Evolutionary conservation across 2,797 vertebrate species (phyloP), one percentile per base, ranked within the genome.

Genomic region (Glyptemys insculpta): DNA sequence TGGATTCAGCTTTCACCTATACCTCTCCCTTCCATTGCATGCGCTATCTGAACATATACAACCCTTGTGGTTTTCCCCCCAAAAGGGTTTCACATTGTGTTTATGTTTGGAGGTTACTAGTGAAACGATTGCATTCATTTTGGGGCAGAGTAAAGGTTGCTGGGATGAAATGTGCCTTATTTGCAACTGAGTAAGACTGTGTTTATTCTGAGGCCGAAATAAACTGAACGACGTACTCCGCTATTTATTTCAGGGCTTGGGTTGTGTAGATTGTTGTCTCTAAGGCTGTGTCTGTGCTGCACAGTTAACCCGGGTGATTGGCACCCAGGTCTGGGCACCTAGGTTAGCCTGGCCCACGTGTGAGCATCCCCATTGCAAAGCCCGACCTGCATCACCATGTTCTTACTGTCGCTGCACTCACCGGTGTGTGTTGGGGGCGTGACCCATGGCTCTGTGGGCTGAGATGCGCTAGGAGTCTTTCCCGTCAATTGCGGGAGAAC

Each of bases 181-280:
- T 5, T 19, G 80, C 59, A 31, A 57, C 1, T 1, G 0, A 2
- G 23, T 85, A 21, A 19, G 44, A 88, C 6, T 0, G 0, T 6
- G 31, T 79, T 62, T 6, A 47, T 87, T 88, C 47, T 74, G 44
- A 27, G 54, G 10, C 34, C 12, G 80, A 79, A n/a, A 76, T 29
- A 29, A 25, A 76, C 27, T 25, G 56, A 80, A 2, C 2, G 65
- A 47, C 49, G 0, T 34, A 23, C 10, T 65, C 47, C 74, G 5
- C 0, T 15, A 34, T 91, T 92, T 44, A 12, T 91, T 85, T 85
- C 1, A 16, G 12, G 52, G 12, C 29, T 62, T 23, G 57, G 78
- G 54, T 82, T 88, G 57, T 78, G 72, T 31, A 52, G 83, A 76
- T 90, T 62, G n/a, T n/a, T 21, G 25, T 54, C 37, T 53, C 81